Percentiles rank a stretch among this genome's conserved stretches.
These are phyloP conservation scores for Halcyon smyrnensis DNA, from an alignment of 2,797 vertebrate species.

Conservation along the genomic window DNA sequence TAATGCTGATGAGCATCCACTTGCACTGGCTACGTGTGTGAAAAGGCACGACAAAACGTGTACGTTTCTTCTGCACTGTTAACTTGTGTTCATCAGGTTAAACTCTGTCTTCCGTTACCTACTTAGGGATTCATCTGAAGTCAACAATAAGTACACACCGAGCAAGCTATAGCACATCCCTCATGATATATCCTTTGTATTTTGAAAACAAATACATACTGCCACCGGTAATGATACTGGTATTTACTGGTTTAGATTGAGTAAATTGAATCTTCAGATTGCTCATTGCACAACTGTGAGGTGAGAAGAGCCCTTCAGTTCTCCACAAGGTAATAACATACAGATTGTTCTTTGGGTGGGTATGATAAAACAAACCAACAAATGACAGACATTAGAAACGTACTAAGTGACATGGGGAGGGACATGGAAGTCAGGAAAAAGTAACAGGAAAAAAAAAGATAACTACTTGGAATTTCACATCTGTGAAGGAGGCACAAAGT, in stretches of 20 bases:
- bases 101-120: background rate
- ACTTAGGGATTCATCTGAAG: background rate
- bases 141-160: background rate
- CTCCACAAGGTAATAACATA: background rate
- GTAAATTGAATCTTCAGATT: background rate
- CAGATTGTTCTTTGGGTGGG: background rate
- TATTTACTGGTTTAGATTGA: background rate
- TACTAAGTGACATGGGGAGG: too few species aligned
- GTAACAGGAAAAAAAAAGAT: background rate
- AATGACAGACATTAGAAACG: too few species aligned
- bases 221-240: background rate
- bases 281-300: background rate
- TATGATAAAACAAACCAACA: background rate
- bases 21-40: background rate
- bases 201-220: background rate
- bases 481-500: background rate
- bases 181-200: background rate
- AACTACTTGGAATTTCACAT: background rate
- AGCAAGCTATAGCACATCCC: background rate
- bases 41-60: background rate
- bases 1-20: conserved; percentile 68
- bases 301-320: background rate
- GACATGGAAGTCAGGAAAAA: background rate
- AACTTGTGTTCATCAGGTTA: background rate
- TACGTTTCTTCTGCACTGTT: background rate